Base-by-base conservation (phyloP, 1,140 invertebrate species). In the Drosophila baimaii region DNA sequence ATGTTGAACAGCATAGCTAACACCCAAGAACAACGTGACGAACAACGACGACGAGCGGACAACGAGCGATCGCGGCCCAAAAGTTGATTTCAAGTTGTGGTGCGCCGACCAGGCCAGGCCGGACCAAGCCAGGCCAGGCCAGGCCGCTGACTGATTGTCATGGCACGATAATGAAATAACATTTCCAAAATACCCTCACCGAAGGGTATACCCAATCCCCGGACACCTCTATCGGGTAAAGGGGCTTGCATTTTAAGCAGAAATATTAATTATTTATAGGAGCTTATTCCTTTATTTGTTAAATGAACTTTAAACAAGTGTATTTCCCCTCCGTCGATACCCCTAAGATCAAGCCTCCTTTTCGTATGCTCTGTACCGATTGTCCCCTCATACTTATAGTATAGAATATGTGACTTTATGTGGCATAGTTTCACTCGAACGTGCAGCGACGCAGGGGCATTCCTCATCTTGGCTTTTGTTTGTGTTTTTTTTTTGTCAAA, bases 1-100 rank as follows among this genome's bases (percentile, higher is more conserved):
- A 83, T 86, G 79, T 83, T 56, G 64, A 79, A 86, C 83, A 86
- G 83, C 83, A 88, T 86, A 77, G 83, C 83, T 88, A 86, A 86
- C 83, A 86, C 83, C 79, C 76, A 73, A 73, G 66, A 84, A 83
- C 76, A 86, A 86, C 76, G 83, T 86, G 83, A 88, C 83, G 79
- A 81, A 77, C 78, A 68, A 37, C 68, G 43, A 59, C 43, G 21
- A 65, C 41, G 57, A 39, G n/a, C 21, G 33, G 29, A 39, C 58
- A 25, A n/a, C 44, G 31, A 74, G 29, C 57, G 33, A 12, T 37
- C 35, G 31, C 35, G 72, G 65, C 70, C 76, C 65, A 78, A 79
- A 79, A 77, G 76, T 69, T 44, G 52, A 33, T 43, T 64, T 64
- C 62, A 23, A 79, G 76, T 55, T 77, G 69, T 49, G 23, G 69